Evolutionary conservation across 35 echinoderm and acorn worm species (phyloP).

Genomic region (Acanthaster planci): DNA sequence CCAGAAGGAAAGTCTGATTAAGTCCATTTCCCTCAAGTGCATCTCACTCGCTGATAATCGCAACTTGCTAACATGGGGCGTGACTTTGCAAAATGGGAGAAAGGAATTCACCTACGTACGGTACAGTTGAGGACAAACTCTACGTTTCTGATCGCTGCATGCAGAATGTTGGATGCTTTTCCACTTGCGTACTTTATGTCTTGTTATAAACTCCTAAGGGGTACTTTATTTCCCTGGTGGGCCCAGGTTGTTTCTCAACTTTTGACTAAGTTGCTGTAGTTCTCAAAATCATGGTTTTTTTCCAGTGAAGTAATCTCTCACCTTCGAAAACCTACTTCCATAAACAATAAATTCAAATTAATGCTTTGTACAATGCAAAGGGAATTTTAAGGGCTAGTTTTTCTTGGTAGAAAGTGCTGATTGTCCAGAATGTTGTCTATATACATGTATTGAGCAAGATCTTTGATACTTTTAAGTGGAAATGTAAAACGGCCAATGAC

Average conservation of each 20-base stretch:
- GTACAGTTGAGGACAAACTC: neutral
- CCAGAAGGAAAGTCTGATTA: neutral
- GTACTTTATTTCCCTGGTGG: neutral
- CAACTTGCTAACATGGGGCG: neutral
- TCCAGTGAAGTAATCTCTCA: too few relatives aligned
- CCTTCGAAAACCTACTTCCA: too few relatives aligned
- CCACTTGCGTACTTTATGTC: neutral
- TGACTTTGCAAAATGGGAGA: slow-evolving; percentile 1
- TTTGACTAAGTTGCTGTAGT: neutral
- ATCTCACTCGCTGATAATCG: neutral
- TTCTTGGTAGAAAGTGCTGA: too few relatives aligned
- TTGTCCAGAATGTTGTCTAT: too few relatives aligned
- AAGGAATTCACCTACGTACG: too few relatives aligned
- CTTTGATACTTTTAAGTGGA: too few relatives aligned
- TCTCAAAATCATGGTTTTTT: too few relatives aligned
- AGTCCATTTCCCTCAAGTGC: neutral
- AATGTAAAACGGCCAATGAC: too few relatives aligned
- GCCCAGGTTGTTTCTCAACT: neutral
- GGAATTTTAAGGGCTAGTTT: too few relatives aligned
- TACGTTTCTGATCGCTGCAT: neutral
- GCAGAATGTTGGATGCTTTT: neutral
- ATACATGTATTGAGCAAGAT: too few relatives aligned
- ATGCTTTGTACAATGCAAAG: too few relatives aligned
- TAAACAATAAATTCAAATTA: too few relatives aligned
- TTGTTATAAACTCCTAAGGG: neutral